Conservation (phyloP, 2,888 invertebrate species). For the Cantharis rufa region DNA sequence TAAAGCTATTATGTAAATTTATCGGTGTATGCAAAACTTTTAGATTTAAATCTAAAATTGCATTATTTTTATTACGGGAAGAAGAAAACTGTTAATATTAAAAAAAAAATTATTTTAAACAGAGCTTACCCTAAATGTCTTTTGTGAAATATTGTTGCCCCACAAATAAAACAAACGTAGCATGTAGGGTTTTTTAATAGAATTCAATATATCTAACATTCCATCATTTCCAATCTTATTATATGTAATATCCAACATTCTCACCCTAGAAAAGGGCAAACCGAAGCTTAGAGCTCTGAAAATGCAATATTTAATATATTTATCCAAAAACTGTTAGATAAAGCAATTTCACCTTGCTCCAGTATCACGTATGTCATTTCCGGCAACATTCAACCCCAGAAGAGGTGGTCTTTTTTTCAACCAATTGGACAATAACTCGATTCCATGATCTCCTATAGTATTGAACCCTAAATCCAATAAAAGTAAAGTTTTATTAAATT, state of each 20-base stretch:
- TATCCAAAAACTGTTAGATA: not conserved
- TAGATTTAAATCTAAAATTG: not conserved
- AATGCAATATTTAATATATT: not conserved
- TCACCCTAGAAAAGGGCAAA: slow-evolving; percentile 62
- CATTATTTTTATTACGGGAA: not conserved
- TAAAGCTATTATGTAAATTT: not conserved
- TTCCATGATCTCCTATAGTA: slow-evolving; percentile 64
- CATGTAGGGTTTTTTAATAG: slow-evolving; percentile 60
- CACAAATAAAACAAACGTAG: slow-evolving; percentile 53
- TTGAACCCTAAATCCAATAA: slow-evolving; percentile 66
- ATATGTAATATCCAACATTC: slow-evolving; percentile 61
- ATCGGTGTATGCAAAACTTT: not conserved
- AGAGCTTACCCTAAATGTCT: slow-evolving; percentile 46
- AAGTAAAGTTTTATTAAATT: slow-evolving; percentile 58
- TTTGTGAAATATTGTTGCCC: slow-evolving; percentile 53
- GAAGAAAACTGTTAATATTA: not conserved
- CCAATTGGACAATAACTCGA: slow-evolving; percentile 60
- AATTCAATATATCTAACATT: slow-evolving; percentile 59
- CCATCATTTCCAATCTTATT: slow-evolving; percentile 63
- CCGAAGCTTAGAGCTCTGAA: slow-evolving; percentile 59
- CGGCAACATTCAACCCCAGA: slow-evolving; percentile 60
- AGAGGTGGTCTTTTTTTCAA: slow-evolving; percentile 58
- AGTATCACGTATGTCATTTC: slow-evolving; percentile 61
- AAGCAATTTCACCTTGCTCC: slow-evolving; percentile 58
- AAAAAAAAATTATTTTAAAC: not conserved